Base-by-base conservation (phyloP, 2,888 invertebrate species). In the Volucella inflata region DNA sequence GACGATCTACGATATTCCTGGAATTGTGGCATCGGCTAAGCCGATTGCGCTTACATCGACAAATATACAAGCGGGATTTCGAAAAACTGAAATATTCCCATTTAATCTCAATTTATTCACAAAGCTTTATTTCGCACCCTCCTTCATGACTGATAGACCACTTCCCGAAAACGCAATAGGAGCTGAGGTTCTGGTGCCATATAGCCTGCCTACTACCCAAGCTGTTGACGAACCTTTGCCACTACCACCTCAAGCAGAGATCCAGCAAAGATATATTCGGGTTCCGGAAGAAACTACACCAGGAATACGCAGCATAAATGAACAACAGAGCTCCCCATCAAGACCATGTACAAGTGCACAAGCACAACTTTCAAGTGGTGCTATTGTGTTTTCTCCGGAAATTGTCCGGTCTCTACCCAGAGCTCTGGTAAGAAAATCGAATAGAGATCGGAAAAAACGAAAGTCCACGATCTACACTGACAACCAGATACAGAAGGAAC, bases 1-100 rank as follows among this genome's bases (percentile, higher is more conserved):
- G 88, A 62, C 88, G 0, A 90, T 89, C 2, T 89, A 90, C 36
- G 88, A 90, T 38, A 89, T 90, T n/a, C 90, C 89, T 21, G 70
- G 79, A 0, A 88, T 89, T 17, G 40, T 60, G 21, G 30, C 2
- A 51, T 14, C 30, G 12, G 44, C 74, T 21, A 36, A 36, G 30
- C 36, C 36, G 4, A n/a, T 46, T 14, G 62, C 64, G 3, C 30
- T 74, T 9, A 55, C 64, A 36, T 17, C 42, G 8, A 4, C 51
- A 53, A 74, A 74, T 40, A 64, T 74, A 36, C 16, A 16, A 44
- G 46, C 30, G 8, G 51, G 46, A 12, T 74, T 74, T 51, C 36
- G 12, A 3, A 51, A 16, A 40, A 62, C 64, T 14, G 74, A 44
- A 12, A 74, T 74, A n/a, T 64, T 9, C 16, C 74, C 64, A 44